Conservation (phyloP, 2,797 vertebrate genomes). For the Caiman crocodilus region DNA sequence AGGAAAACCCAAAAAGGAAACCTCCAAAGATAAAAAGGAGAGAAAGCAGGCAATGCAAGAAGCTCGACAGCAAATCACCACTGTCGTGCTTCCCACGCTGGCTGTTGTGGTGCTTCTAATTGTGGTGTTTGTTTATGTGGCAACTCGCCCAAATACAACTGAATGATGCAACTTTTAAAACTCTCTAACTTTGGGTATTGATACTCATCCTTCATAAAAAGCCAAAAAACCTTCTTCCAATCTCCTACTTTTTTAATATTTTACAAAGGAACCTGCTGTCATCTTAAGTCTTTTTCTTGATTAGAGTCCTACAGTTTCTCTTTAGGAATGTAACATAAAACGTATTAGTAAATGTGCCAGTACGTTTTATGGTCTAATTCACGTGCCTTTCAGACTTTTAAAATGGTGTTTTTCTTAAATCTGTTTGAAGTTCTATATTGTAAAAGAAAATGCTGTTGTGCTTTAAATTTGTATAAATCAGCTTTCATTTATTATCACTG, state of each 20-base stretch:
- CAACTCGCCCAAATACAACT: conserved; percentile 89
- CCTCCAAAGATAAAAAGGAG: conserved; percentile 96
- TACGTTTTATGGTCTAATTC: conserved; percentile 78
- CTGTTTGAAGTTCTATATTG: conserved; percentile 47
- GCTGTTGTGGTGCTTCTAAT: conserved; percentile 91
- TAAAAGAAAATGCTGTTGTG: conserved; percentile 57
- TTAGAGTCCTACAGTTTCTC: conserved; percentile 65
- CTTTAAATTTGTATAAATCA: conserved; percentile 69
- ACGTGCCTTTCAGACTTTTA: conserved; percentile 86
- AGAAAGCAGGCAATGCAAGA: conserved; percentile 97
- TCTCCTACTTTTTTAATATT: conserved; percentile 13
- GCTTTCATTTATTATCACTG: conserved; percentile 63
- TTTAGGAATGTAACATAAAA: conserved; percentile 77
- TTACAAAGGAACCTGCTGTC: conserved; percentile 56
- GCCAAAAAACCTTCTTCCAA: conserved; percentile 33
- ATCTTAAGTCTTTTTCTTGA: conserved; percentile 75
- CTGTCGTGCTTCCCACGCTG: conserved; percentile 93
- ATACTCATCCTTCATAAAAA: conserved; percentile 31
- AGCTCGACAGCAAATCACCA: conserved; percentile 93
- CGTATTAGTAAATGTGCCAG: conserved; percentile 73
- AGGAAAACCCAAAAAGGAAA: conserved; percentile 97
- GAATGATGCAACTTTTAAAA: conserved; percentile 81
- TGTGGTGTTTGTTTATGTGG: conserved; percentile 94
- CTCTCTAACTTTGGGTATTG: conserved; percentile 40
- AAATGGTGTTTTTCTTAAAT: conserved; percentile 67